Evolutionary conservation across 2,888 invertebrate species (phyloP).

Genomic region (Tetranychus piercei): DNA sequence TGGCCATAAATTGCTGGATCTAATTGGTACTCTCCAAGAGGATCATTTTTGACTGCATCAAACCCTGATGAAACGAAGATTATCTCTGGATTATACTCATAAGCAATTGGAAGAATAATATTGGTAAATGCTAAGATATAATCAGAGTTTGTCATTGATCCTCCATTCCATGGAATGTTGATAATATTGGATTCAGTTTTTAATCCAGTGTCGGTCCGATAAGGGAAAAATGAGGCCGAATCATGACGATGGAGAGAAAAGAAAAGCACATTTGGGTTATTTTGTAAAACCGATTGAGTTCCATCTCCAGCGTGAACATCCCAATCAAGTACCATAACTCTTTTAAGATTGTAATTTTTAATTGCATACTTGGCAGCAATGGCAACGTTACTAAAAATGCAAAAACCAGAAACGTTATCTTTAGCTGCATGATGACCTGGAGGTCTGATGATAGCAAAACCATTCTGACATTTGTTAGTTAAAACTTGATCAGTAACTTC

Average conservation of each 20-base stretch:
- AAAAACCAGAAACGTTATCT: constrained; percentile 37
- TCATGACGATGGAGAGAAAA: constrained; percentile 83
- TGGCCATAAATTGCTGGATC: constrained; percentile 75
- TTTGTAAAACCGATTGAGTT: constrained; percentile 45
- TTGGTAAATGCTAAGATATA: constrained; percentile 69
- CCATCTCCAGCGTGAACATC: constrained; percentile 94
- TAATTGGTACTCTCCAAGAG: constrained; percentile 50
- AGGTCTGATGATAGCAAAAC: constrained; percentile 53
- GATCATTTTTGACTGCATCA: constrained; percentile 54
- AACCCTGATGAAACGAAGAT: constrained; percentile 78
- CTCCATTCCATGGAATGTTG: constrained; percentile 81
- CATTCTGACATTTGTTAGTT: constrained; percentile 44
- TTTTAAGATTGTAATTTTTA: constrained; percentile 26
- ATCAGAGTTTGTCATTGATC: constrained; percentile 59
- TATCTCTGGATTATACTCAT: constrained; percentile 57
- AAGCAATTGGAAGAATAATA: constrained; percentile 74
- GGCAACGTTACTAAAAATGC: constrained; percentile 41
- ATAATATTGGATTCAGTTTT: constrained; percentile 47
- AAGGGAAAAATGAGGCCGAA: constrained; percentile 68
- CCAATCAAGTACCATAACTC: constrained; percentile 62
- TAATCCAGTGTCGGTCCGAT: constrained; percentile 45
- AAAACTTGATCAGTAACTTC: constrained; percentile 48
- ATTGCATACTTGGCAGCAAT: constrained; percentile 35
- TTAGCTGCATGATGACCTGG: constrained; percentile 40
- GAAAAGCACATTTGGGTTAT: constrained; percentile 52